Evolutionary conservation across 2,113 vertebrate species (phyloP).

Genomic region (Megalops atlanticus): DNA sequence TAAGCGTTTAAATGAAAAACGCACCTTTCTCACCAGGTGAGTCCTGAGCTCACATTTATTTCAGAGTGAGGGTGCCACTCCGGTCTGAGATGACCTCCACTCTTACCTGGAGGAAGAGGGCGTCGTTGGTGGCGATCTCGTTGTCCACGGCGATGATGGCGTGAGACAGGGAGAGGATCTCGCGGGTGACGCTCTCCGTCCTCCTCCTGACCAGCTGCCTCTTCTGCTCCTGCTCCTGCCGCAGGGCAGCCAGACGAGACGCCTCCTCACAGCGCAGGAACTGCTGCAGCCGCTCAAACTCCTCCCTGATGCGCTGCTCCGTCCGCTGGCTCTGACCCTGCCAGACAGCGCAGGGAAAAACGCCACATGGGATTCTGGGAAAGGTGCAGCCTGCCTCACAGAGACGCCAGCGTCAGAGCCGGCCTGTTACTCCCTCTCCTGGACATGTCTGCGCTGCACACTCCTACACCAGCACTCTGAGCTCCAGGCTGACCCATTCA

Average conservation of each 20-base stretch:
- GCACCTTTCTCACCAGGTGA: no score
- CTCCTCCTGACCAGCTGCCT: conserved; percentile 64
- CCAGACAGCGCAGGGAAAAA: not conserved
- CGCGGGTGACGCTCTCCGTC: conserved; percentile 61
- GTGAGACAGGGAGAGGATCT: conserved; percentile 68
- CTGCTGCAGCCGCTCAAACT: conserved; percentile 63
- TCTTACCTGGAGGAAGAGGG: conserved; percentile 65
- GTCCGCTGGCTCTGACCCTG: conserved; percentile 68
- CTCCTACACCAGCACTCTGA: no score
- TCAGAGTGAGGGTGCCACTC: not conserved
- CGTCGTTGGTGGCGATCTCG: conserved; percentile 58
- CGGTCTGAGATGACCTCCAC: no score
- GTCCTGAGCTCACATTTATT: no score
- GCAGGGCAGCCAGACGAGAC: conserved; percentile 52
- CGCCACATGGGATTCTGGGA: not conserved
- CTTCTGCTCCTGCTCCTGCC: conserved; percentile 64
- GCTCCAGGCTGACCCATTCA: no score
- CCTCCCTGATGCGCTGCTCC: conserved; percentile 63
- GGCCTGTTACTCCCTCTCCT: no score
- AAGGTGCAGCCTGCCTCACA: no score
- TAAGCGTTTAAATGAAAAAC: no score
- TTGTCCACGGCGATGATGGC: conserved; percentile 68
- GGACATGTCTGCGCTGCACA: no score
- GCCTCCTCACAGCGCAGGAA: conserved; percentile 66
- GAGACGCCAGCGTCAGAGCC: no score